These are phyloP conservation scores for Gisinianus flammeolus DNA, from an alignment of 2,888 invertebrate genomes.

Conservation along the genomic window DNA sequence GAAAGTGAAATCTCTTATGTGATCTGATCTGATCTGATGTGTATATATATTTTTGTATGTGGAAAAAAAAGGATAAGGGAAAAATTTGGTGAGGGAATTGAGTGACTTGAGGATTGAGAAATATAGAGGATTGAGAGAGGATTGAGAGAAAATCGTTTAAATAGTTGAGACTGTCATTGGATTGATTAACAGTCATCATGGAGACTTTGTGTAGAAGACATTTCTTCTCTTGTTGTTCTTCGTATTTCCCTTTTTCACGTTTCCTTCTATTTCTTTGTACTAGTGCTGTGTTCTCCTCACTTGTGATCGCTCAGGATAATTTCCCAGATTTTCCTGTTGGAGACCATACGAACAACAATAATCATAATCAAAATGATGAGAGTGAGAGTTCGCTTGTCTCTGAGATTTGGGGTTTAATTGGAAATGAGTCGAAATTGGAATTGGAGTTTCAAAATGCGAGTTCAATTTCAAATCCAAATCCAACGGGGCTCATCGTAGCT, in stretches of 20 bases:
- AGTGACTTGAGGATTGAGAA: not conserved
- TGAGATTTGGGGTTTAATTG: not conserved
- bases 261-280: not conserved
- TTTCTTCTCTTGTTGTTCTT: not conserved
- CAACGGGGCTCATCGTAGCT: constrained; percentile 9
- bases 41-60: not conserved
- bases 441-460: not conserved
- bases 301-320: not conserved
- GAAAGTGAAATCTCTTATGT: constrained; percentile 1
- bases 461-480: not conserved
- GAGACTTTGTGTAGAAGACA: constrained; percentile 31
- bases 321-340: no score
- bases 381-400: not conserved
- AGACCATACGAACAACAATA: not conserved
- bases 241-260: not conserved
- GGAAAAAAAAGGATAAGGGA: not conserved
- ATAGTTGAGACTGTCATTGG: constrained; percentile 5
- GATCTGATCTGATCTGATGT: not conserved
- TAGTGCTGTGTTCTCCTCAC: not conserved
- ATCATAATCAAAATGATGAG: not conserved
- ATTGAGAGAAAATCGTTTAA: constrained; percentile 29
- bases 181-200: constrained; percentile 28
- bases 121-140: not conserved
- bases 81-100: not conserved
- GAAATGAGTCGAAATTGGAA: not conserved